A percentile compares a stretch with the other conserved stretches of the same genome.
These are phyloP conservation scores for Mythimna ferrago DNA, from an alignment of 2,888 invertebrate species.

Conservation along the genomic window DNA sequence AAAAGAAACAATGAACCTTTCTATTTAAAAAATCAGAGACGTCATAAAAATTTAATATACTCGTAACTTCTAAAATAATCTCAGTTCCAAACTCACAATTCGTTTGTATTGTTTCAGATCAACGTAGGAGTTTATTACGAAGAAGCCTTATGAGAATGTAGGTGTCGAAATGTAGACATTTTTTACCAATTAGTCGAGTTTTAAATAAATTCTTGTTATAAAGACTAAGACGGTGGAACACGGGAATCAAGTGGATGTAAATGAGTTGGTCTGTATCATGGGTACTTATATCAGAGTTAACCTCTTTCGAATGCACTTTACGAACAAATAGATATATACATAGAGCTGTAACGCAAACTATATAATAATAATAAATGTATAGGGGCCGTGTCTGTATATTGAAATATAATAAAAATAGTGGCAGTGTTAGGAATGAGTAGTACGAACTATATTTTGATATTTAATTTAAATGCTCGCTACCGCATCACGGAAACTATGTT, in stretches of 20 bases:
- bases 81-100: constrained; percentile 14
- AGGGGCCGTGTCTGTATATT: constrained; percentile 57
- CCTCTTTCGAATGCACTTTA: constrained; percentile 67
- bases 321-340: constrained; percentile 57
- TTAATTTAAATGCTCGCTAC: constrained; percentile 43
- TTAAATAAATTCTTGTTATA: constrained; percentile 82
- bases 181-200: constrained; percentile 86
- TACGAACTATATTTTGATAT: constrained; percentile 49
- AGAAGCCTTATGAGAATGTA: constrained; percentile 90
- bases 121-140: constrained; percentile 90
- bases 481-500: constrained; percentile 25
- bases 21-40: constrained; percentile 16
- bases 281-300: constrained; percentile 66
- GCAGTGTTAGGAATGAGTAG: constrained; percentile 58
- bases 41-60: constrained; percentile 27
- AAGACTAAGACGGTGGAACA: constrained; percentile 83
- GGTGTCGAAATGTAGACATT: constrained; percentile 86
- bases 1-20: constrained; percentile 27
- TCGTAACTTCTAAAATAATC: constrained; percentile 42
- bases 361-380: constrained; percentile 55
- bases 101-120: constrained; percentile 83
- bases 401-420: constrained; percentile 55
- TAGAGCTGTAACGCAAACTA: constrained; percentile 59
- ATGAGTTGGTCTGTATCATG: constrained; percentile 72
- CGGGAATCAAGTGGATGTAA: constrained; percentile 86